A percentile compares a stretch with the other conserved stretches of the same genome.
Evolutionary conservation across 2,113 vertebrate species (phyloP).

Genomic region (Sander lucioperca): DNA sequence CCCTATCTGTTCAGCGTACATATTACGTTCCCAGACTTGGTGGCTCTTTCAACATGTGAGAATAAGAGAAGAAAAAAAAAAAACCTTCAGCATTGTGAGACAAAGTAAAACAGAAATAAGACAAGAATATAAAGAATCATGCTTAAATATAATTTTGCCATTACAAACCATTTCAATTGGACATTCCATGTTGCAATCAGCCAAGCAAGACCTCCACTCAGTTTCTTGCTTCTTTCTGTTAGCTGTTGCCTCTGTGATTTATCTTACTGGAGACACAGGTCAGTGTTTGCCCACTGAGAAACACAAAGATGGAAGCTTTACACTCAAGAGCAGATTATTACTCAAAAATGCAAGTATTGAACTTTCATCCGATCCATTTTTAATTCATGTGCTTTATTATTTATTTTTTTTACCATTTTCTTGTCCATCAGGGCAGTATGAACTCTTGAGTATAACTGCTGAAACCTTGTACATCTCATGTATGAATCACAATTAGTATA

Average conservation of each 20-base stretch:
- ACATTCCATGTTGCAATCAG: slow-evolving; percentile 52
- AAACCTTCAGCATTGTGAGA: too few relatives aligned
- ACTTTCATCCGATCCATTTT: slow-evolving; percentile 7
- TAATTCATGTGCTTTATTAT: slow-evolving; percentile 15
- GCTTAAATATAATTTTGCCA: too few relatives aligned
- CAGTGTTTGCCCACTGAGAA: slow-evolving; percentile 45
- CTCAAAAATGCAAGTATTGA: neutral
- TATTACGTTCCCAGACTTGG: too few relatives aligned
- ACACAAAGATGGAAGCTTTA: slow-evolving; percentile 1
- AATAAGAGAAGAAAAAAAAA: too few relatives aligned
- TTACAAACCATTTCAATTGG: slow-evolving; percentile 57
- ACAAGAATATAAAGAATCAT: too few relatives aligned
- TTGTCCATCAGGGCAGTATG: neutral
- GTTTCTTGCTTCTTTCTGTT: neutral
- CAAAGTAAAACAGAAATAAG: too few relatives aligned
- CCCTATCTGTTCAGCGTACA: too few relatives aligned
- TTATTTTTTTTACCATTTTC: neutral
- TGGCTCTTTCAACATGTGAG: too few relatives aligned
- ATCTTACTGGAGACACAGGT: slow-evolving; percentile 15
- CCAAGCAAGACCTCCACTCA: slow-evolving; percentile 30
- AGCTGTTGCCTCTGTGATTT: slow-evolving; percentile 44
- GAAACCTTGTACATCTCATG: neutral
- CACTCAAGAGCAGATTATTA: slow-evolving; percentile 31
- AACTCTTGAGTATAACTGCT: neutral
- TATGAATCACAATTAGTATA: slow-evolving; percentile 17